These are phyloP conservation scores for Misgurnus mizolepis DNA, from an alignment of 2,113 vertebrate genomes.

Conservation along the genomic window DNA sequence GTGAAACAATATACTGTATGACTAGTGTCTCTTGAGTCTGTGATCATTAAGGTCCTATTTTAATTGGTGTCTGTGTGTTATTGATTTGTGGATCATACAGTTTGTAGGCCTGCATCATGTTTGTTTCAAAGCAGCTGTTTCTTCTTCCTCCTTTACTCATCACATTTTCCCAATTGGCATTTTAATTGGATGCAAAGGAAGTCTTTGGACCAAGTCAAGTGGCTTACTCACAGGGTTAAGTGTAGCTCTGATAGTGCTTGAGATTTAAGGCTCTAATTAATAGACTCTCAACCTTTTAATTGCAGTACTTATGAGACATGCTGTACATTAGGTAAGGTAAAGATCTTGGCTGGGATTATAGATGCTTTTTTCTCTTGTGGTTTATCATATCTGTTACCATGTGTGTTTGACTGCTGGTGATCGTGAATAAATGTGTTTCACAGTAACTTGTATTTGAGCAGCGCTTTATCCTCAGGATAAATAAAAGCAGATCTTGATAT, in stretches of 20 bases:
- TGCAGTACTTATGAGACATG: not conserved
- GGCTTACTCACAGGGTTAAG: not conserved
- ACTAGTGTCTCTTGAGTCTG: not conserved
- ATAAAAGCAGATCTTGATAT: not conserved
- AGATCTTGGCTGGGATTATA: not conserved
- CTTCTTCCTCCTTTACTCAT: not conserved
- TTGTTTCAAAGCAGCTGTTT: slow-evolving; percentile 17
- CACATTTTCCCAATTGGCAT: not conserved
- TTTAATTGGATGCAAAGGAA: not conserved
- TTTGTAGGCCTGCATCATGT: not conserved
- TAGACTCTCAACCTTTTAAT: not conserved
- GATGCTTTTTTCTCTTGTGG: not conserved
- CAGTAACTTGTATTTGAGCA: not conserved
- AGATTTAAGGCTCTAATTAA: not conserved
- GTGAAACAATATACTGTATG: not conserved
- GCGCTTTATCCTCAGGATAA: not conserved
- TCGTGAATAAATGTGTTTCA: slow-evolving; percentile 1
- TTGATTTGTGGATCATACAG: not conserved
- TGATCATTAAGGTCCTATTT: not conserved
- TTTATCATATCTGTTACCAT: not conserved
- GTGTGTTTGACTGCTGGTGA: not conserved
- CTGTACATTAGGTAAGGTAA: too few species aligned
- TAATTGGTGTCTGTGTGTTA: not conserved
- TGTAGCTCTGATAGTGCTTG: not conserved
- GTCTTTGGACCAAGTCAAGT: not conserved